Evolutionary conservation across 2,888 invertebrate species (phyloP).

Genomic region (Aspidiotus destructor): DNA sequence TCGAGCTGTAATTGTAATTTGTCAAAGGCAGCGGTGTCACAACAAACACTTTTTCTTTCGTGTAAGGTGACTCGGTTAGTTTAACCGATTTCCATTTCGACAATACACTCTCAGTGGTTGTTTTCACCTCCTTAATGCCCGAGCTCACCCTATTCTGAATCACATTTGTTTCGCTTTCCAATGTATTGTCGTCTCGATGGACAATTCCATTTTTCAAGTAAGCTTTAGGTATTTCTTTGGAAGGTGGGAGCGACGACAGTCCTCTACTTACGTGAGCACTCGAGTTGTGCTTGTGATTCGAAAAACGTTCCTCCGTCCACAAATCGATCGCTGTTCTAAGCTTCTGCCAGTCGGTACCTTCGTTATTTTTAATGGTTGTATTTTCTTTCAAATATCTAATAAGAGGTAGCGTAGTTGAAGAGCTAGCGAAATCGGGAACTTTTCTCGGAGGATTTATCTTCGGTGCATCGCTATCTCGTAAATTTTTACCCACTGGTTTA

Average conservation of each 20-base stretch:
- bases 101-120: conserved; percentile 41
- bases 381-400: conserved; percentile 11
- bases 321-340: conserved; percentile 74
- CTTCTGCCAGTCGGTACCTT: conserved; percentile 58
- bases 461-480: neutral
- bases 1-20: conserved; percentile 23
- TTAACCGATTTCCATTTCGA: conserved; percentile 58
- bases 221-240: conserved; percentile 68
- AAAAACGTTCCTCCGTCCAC: conserved; percentile 67
- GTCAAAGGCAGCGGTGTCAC: conserved; percentile 62
- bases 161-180: conserved; percentile 3
- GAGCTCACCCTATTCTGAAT: conserved; percentile 11
- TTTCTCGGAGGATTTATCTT: neutral
- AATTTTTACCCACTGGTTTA: neutral
- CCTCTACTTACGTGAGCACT: conserved; percentile 31
- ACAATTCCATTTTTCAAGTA: conserved; percentile 50
- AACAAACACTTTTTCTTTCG: conserved; percentile 70
- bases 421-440: neutral
- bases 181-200: neutral
- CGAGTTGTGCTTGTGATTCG: conserved; percentile 38
- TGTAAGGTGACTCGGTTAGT: conserved; percentile 63
- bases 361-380: conserved; percentile 39
- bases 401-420: conserved; percentile 8
- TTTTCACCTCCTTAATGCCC: neutral
- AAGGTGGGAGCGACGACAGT: conserved; percentile 46